A percentile compares a stretch with the other conserved stretches of the same genome.
phyloP scores from a whole-genome alignment of 2,888 invertebrate species.

The Conistra vaccinii region DNA sequence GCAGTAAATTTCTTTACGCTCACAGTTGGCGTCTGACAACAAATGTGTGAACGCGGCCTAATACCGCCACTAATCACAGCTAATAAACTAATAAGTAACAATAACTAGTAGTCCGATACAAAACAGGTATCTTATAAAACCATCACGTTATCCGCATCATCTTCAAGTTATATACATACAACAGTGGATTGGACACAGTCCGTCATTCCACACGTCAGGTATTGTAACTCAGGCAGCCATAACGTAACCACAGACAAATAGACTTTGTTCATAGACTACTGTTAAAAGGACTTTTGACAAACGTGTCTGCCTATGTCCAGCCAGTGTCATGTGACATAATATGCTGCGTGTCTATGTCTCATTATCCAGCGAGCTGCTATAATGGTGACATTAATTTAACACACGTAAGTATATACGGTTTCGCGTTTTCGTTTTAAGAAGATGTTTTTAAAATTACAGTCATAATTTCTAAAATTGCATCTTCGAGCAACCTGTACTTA shows the following conservation, averaged over 20 bases:
- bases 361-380: conserved; percentile 5
- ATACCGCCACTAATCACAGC: background rate
- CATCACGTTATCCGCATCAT: conserved; percentile 49
- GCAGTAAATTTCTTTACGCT: background rate
- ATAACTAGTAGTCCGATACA: conserved; percentile 26
- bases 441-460: no score
- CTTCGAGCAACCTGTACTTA: no score
- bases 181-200: conserved; percentile 60
- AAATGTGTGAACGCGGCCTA: background rate
- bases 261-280: conserved; percentile 35
- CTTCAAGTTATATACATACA: conserved; percentile 43
- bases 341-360: conserved; percentile 29
- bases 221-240: conserved; percentile 42
- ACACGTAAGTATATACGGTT: no score
- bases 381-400: no score
- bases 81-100: conserved; percentile 18
- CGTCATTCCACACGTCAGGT: conserved; percentile 50
- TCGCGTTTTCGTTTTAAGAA: no score
- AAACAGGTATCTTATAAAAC: conserved; percentile 52
- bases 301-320: conserved; percentile 38
- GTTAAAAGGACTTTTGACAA: conserved; percentile 46
- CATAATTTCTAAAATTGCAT: no score
- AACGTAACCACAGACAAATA: conserved; percentile 37
- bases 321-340: conserved; percentile 50
- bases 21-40: background rate